Percentiles rank a stretch among this genome's conserved stretches.
These are phyloP conservation scores for Siniperca chuatsi DNA, from an alignment of 2,113 vertebrate species.

Conservation along the genomic window DNA sequence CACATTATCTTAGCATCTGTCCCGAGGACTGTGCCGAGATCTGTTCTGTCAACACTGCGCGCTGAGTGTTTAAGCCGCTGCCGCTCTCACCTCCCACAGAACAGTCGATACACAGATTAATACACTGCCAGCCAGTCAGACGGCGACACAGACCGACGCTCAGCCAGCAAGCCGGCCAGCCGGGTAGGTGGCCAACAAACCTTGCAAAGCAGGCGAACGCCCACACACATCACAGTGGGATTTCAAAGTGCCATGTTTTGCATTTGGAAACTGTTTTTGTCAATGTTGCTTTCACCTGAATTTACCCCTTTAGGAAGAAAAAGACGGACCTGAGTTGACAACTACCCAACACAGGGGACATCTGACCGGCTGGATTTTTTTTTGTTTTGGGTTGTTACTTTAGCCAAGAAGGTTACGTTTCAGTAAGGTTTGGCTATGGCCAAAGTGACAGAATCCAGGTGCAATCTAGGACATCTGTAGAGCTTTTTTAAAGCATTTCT, in stretches of 20 bases:
- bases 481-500: neutral
- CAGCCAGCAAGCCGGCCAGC: slow-evolving; percentile 20
- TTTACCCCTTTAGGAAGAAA: neutral
- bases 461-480: neutral
- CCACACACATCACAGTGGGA: slow-evolving; percentile 40
- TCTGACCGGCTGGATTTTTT: neutral
- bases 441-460: neutral
- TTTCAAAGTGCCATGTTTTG: slow-evolving; percentile 13
- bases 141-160: slow-evolving; percentile 4
- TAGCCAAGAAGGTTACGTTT: neutral
- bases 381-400: neutral
- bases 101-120: slow-evolving; percentile 60
- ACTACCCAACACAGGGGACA: neutral
- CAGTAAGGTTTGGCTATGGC: too few relatives aligned
- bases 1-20: slow-evolving; percentile 76
- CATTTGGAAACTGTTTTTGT: slow-evolving; percentile 21
- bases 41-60: slow-evolving; percentile 59
- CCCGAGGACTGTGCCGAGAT: slow-evolving; percentile 60
- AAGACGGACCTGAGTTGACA: neutral
- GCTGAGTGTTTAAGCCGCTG: slow-evolving; percentile 59
- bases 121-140: slow-evolving; percentile 43
- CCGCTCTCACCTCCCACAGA: slow-evolving; percentile 71
- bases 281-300: slow-evolving; percentile 26
- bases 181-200: slow-evolving; percentile 4
- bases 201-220: slow-evolving; percentile 26